Percentiles rank a stretch among this genome's conserved stretches.
phyloP scores from a whole-genome alignment of 1,140 invertebrate genomes.

The Bombus superbus region DNA sequence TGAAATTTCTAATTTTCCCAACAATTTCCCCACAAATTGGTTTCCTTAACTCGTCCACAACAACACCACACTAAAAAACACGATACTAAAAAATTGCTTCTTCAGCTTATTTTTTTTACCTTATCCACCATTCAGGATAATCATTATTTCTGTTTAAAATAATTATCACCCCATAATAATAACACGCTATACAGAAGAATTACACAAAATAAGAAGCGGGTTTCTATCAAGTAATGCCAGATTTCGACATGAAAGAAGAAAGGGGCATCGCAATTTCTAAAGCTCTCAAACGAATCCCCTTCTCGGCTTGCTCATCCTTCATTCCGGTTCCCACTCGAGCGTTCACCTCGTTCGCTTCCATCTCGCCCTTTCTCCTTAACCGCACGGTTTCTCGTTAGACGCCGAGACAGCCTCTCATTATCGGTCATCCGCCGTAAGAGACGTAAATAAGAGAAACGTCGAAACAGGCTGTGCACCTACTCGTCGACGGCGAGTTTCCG shows the following conservation, averaged over 20 bases:
- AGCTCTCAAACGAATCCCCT: neutral
- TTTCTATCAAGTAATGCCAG: neutral
- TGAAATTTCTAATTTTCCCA: neutral
- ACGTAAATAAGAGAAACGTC: slow-evolving; percentile 57
- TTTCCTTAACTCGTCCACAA: neutral
- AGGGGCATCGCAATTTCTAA: neutral
- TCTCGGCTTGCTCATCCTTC: slow-evolving; percentile 3
- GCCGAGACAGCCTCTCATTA: slow-evolving; percentile 52
- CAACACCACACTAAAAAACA: neutral
- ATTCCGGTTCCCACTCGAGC: neutral
- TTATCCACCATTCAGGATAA: neutral
- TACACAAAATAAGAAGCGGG: neutral
- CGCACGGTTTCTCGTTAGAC: slow-evolving; percentile 53
- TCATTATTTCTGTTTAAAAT: neutral
- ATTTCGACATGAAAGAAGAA: neutral
- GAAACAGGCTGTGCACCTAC: neutral
- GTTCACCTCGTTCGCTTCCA: neutral
- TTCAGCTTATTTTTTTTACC: neutral
- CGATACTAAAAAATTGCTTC: neutral
- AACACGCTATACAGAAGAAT: no score
- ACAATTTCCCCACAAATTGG: neutral
- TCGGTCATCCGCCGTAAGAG: slow-evolving; percentile 11
- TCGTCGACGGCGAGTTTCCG: neutral
- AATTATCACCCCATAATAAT: neutral
- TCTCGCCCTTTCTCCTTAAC: slow-evolving; percentile 21